phyloP scores from a whole-genome alignment of 2,888 invertebrate genomes.

The Noctua pronuba region DNA sequence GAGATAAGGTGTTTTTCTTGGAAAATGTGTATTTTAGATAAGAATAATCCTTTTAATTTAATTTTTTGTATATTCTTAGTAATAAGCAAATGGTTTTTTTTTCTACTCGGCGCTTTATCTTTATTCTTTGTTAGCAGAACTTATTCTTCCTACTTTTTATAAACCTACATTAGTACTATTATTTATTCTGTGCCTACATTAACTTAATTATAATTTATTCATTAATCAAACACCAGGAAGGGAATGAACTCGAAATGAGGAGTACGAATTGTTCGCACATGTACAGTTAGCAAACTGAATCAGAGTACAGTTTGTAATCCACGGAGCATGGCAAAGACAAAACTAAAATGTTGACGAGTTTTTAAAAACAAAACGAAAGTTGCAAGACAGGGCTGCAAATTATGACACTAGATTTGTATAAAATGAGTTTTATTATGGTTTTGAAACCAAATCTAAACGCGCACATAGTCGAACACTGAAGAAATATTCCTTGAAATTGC shows the following conservation, averaged over 20 bases:
- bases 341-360: slow-evolving; percentile 48
- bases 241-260: slow-evolving; percentile 53
- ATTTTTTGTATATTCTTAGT: slow-evolving; percentile 18
- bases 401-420: not conserved
- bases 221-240: slow-evolving; percentile 38
- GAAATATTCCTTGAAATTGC: not conserved
- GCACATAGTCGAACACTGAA: not conserved
- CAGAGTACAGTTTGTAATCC: slow-evolving; percentile 61
- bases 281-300: slow-evolving; percentile 64
- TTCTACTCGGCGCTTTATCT: not conserved
- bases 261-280: slow-evolving; percentile 53
- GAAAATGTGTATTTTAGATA: slow-evolving; percentile 28
- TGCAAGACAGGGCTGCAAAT: not conserved
- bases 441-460: not conserved
- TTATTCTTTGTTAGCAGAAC: slow-evolving; percentile 1
- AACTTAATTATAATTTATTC: slow-evolving; percentile 18
- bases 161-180: not conserved
- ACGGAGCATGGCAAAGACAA: slow-evolving; percentile 62
- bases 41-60: slow-evolving; percentile 1
- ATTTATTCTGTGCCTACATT: not conserved
- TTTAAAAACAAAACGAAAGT: slow-evolving; percentile 5
- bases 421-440: not conserved
- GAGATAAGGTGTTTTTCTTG: slow-evolving; percentile 20
- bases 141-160: slow-evolving; percentile 8
- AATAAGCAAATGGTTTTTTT: not conserved